Base-by-base conservation (phyloP, 2,113 vertebrate genomes). In the Pampusana beccarii region DNA sequence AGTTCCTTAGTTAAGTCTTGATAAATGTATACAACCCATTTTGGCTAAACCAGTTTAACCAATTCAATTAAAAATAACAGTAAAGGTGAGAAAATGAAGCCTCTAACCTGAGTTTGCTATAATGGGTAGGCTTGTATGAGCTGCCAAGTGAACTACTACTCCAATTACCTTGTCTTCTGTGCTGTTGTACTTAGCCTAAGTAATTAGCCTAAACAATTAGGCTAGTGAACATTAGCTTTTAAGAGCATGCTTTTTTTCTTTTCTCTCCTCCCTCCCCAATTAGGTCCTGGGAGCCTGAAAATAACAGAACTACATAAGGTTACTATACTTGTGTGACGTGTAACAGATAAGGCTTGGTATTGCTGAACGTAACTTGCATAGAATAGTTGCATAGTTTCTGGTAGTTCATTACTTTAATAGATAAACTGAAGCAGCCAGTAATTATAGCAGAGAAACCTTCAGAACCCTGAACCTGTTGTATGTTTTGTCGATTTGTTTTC, bases 11-110 rank as follows among this genome's bases (percentile, higher is more conserved):
- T 90, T 81, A 93, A 60, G 33, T 64, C 42, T 81, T 94, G 81
- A 86, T 77, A 80, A 92, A 93, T 80, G n/a, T 26, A 15, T 36
- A 4, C 13, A 48, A 51, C 29, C 64, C 7, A 1, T 38, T 31
- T 36, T 71, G 12, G n/a, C 14, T 80, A 38, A 75, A 87, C 75
- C 18, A 79, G 11, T 67, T 93, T 64, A 84, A 81, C 53, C 9
- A 79, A 50, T 82, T 85, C 5, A 78, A n/a, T 92, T 89, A 70
- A 91, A 87, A 91, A 56, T 71, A 79, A 62, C 25, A 85, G 12
- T 62, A 73, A 84, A 67, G 31, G 61, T 93, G 33, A 90, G 33
- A 48, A 86, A 90, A 80, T 71, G 10, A 84, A 84, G 70, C 26
- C 23, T 51, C 29, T 66, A 42, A 62, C 33, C 38, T 81, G 61